Evolutionary conservation across 1,140 invertebrate species (phyloP), one percentile per base, ranked within the genome.

Genomic region (Trichomalopsis sarcophagae): DNA sequence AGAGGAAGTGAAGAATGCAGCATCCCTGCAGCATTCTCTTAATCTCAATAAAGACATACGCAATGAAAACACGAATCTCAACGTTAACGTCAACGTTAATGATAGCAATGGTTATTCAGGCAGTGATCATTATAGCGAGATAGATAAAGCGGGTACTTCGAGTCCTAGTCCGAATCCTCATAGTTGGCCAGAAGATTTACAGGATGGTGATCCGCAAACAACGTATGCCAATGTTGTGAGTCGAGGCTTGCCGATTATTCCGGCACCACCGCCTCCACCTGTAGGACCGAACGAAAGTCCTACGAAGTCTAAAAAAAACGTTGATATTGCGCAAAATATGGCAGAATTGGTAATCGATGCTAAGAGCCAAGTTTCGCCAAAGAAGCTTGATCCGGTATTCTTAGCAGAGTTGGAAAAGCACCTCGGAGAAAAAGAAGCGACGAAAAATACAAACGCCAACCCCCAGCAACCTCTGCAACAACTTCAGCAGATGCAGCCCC

Each of bases 371-470:
- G 73, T 77, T 0, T 89, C 91, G 0, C 87, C 90, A 0, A 91
- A 91, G 17, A 94, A 93, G 86, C 86, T 95, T n/a, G 95, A 95
- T 88, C 90, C 94, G 1, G 92, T 91, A 2, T 95, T 96, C 77
- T 91, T 95, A 9, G 94, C 94, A 0, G 95, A 95, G 86, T 88
- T 96, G 69, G 95, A 96, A 88, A 95, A 95, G 86, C 94, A 94
- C 86, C 89, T 96, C 36, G 94, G 93, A 0, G 91, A 93, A 50
- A 94, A 93, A 75, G 94, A 95, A 76, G 91, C 93, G 23, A 84
- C 87, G 68, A 91, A 95, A 83, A 94, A 94, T 88, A 94, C 93
- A 3, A 92, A 92, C 78, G 89, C 87, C 50, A 87, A 50, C 55
- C 82, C 81, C 14, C 80, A 86, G 30, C 81, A 84, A 10, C 85